Base-by-base conservation (phyloP, 2,797 vertebrate genomes). In the Mus caroli region DNA sequence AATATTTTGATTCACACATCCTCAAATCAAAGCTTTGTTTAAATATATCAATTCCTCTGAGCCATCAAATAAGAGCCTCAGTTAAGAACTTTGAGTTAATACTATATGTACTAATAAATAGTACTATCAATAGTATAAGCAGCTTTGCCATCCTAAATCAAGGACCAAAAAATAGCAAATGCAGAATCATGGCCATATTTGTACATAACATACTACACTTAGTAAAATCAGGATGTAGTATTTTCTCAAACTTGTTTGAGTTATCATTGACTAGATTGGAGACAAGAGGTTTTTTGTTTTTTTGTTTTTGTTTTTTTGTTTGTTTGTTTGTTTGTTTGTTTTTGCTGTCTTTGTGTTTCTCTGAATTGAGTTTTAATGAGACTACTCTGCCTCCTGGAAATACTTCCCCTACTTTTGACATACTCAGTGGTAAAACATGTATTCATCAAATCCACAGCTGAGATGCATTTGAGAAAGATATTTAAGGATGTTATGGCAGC, bases 341-440 rank as follows among this genome's bases (percentile, higher is more conserved):
- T 46, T 54, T 34, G 1, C 24, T 79, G 89, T 79, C 22, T 1
- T 94, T 90, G 60, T 92, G 34, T 64, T 94, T 93, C 90, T 90
- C 75, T 87, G 79, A 97, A 95, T 58, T 96, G 90, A 84, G 76
- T 93, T 94, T 93, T 97, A 75, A 95, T 94, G 84, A 95, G 20
- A 24, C 20, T 54, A 17, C 19, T 88, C 84, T 95, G 58, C 26
- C 76, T 96, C 87, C 52, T 94, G 31, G 69, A 96, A 97, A 95
- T 84, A 91, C 17, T 93, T 88, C 56, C 62, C 14, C 40, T 60
- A 17, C n/a, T 96, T 91, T 91, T 78, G 62, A 85, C 20, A 78
- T 11, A 92, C 43, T 84, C 12, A 9, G 84, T 78, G 56, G 43
- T 73, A 50, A 58, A 95, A 56, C 1, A 0, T 62, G 13, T 78